Evolutionary conservation across 1,140 invertebrate species (phyloP).

Genomic region (Linepithema humile): DNA sequence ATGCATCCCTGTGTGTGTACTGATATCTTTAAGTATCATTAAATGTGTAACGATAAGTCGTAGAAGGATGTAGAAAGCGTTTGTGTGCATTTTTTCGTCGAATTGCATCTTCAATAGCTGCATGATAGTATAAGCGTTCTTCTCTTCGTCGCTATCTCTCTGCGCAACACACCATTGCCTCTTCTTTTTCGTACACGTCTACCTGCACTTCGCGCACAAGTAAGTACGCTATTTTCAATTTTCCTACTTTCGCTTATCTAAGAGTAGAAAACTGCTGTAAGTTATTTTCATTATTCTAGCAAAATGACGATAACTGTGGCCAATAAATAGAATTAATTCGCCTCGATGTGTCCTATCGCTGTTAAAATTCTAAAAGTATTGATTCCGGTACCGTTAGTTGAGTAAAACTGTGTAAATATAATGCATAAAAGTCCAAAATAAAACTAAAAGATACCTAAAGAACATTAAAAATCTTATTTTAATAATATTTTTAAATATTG

Average conservation of each 20-base stretch:
- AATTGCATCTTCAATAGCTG: constrained; percentile 37
- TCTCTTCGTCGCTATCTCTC: constrained; percentile 30
- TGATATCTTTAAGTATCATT: neutral
- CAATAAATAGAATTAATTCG: neutral
- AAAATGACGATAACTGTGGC: neutral
- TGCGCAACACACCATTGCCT: constrained; percentile 7
- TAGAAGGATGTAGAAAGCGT: neutral
- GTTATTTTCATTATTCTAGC: constrained; percentile 14
- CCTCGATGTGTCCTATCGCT: constrained; percentile 1
- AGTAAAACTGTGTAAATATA: neutral
- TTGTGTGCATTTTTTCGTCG: neutral
- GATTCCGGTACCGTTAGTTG: neutral
- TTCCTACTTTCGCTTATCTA: constrained; percentile 22
- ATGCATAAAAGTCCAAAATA: neutral
- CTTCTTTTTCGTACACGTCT: constrained; percentile 5
- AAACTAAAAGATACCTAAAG: neutral
- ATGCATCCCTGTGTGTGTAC: constrained; percentile 47
- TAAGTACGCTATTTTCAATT: constrained; percentile 39
- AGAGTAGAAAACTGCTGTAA: neutral
- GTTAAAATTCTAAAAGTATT: neutral
- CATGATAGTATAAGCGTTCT: constrained; percentile 36
- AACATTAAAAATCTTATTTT: neutral
- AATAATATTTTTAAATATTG: too few species aligned
- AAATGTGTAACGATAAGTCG: neutral
- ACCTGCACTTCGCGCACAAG: constrained; percentile 7